These are phyloP conservation scores for Spicauda simplicius DNA, from an alignment of 2,888 invertebrate genomes.

Conservation along the genomic window DNA sequence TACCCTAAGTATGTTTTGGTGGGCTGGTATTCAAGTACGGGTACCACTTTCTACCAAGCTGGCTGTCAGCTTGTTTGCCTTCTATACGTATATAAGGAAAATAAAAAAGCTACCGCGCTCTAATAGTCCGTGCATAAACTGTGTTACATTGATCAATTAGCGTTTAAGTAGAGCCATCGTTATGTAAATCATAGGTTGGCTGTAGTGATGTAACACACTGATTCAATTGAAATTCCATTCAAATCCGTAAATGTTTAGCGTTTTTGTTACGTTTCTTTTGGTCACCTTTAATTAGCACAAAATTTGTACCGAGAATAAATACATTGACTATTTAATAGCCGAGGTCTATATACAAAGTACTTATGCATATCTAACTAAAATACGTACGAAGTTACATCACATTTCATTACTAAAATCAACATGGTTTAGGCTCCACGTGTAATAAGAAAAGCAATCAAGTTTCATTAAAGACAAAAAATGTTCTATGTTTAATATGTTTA, in stretches of 20 bases:
- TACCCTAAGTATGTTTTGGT: constrained; percentile 30
- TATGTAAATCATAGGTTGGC: constrained; percentile 20
- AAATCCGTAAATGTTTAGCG: not conserved
- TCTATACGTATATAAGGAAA: constrained; percentile 29
- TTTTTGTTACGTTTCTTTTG: not conserved
- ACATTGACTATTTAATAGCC: no score
- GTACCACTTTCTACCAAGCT: constrained; percentile 32
- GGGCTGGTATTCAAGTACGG: constrained; percentile 28
- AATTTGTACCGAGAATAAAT: not conserved
- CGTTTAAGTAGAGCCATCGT: constrained; percentile 16
- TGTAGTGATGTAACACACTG: constrained; percentile 4
- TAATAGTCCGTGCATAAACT: constrained; percentile 14
- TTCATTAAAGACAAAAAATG: constrained; percentile 11
- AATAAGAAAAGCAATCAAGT: constrained; percentile 9
- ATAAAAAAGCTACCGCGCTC: constrained; percentile 16
- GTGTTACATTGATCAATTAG: constrained; percentile 23
- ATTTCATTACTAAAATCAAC: not conserved
- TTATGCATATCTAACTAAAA: no score
- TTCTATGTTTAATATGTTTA: constrained; percentile 6
- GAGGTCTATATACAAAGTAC: no score
- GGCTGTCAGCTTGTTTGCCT: constrained; percentile 21
- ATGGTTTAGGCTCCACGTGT: no score
- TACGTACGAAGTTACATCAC: no score
- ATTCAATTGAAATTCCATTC: constrained; percentile 11
- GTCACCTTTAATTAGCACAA: not conserved